A percentile compares a stretch with the other conserved stretches of the same genome.
Conservation (phyloP, 2,797 vertebrate species). For the Spinibarbus caldwelli region DNA sequence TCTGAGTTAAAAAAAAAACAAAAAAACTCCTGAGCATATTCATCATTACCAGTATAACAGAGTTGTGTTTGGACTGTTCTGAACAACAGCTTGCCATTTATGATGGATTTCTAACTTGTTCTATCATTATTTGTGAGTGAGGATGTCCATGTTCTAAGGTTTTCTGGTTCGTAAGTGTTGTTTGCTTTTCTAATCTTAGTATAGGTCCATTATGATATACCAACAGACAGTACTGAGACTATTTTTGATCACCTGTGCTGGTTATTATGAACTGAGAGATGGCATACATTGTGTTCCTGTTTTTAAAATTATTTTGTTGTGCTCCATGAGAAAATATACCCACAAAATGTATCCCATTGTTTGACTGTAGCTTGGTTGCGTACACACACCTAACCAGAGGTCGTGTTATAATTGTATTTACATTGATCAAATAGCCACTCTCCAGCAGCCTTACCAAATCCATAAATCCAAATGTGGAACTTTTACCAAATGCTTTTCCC, state of each 20-base stretch:
- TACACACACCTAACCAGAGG: conserved; percentile 50
- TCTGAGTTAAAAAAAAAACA: conserved; percentile 59
- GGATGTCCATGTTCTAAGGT: not conserved
- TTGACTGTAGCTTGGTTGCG: conserved; percentile 10
- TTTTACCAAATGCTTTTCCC: conserved; percentile 30
- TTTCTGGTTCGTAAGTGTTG: conserved; percentile 1
- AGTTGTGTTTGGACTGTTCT: too few species aligned
- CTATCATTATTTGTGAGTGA: conserved; percentile 47
- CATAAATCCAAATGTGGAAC: conserved; percentile 30
- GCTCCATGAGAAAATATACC: too few species aligned
- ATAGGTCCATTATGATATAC: not conserved
- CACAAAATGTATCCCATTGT: too few species aligned
- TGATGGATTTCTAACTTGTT: conserved; percentile 49
- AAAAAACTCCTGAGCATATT: conserved; percentile 59
- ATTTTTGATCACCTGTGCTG: not conserved
- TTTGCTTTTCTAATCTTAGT: not conserved
- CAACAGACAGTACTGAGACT: not conserved
- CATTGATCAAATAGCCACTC: conserved; percentile 26
- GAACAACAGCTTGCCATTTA: too few species aligned
- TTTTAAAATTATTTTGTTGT: too few species aligned
- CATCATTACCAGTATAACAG: conserved; percentile 56
- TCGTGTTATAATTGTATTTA: conserved; percentile 56
- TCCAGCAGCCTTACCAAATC: conserved; percentile 54
- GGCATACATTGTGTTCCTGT: not conserved
- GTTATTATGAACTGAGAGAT: not conserved